phyloP scores from a whole-genome alignment of 2,113 vertebrate genomes.

The Sinocyclocheilus grahami region DNA sequence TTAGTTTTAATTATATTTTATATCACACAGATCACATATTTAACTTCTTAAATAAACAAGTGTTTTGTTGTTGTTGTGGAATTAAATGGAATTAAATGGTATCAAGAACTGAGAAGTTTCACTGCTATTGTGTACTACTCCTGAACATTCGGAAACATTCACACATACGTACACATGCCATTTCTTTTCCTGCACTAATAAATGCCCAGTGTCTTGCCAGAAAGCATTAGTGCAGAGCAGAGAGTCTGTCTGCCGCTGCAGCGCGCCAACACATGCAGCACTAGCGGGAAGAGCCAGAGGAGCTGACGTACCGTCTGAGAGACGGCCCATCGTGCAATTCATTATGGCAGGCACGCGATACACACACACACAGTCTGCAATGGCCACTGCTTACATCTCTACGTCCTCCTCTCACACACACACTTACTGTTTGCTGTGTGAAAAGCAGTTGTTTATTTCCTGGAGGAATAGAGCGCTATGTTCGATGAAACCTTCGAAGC shows the following conservation, averaged over 20 bases:
- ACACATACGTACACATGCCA: slow-evolving; percentile 3
- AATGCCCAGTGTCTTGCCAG: slow-evolving; percentile 34
- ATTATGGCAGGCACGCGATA: slow-evolving; percentile 42
- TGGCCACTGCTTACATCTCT: not conserved
- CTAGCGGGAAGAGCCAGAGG: slow-evolving; percentile 25
- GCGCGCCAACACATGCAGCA: slow-evolving; percentile 42
- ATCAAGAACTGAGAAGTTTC: not conserved
- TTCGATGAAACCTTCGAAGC: slow-evolving; percentile 53
- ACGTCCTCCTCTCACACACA: not conserved
- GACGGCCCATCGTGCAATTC: slow-evolving; percentile 28
- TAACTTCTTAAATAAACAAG: not conserved
- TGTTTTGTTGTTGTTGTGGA: not conserved
- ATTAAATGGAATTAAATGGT: not conserved
- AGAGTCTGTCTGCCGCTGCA: slow-evolving; percentile 31
- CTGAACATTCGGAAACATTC: not conserved
- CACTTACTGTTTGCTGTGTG: slow-evolving; percentile 4
- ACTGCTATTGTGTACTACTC: not conserved
- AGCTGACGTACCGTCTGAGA: slow-evolving; percentile 46
- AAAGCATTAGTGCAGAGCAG: slow-evolving; percentile 36
- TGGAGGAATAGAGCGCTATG: slow-evolving; percentile 47
- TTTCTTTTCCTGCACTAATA: slow-evolving; percentile 28
- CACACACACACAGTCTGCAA: slow-evolving; percentile 5
- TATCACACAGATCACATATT: not conserved
- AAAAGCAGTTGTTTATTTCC: slow-evolving; percentile 54
- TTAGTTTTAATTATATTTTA: no score